A percentile compares a stretch with the other conserved stretches of the same genome.
Evolutionary conservation across 2,888 invertebrate genomes (phyloP).

Genomic region (Fragum sueziense): DNA sequence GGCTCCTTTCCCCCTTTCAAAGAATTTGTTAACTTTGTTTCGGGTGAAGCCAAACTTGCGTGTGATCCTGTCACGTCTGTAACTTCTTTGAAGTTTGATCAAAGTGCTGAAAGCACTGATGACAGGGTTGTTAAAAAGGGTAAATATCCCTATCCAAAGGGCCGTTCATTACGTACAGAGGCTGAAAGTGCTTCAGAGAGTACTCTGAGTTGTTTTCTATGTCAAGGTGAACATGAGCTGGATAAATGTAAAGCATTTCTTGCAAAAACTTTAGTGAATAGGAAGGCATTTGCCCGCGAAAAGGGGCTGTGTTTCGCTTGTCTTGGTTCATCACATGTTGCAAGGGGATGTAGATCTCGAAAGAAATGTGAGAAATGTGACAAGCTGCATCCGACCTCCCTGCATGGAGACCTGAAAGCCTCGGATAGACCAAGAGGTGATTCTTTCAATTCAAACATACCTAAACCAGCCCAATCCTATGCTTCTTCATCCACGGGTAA

Average conservation of each 20-base stretch:
- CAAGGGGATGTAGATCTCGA: conserved; percentile 49
- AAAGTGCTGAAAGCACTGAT: not conserved
- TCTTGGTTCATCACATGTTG: conserved; percentile 51
- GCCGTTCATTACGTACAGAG: conserved; percentile 17
- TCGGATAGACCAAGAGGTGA: not conserved
- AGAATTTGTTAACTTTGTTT: conserved; percentile 40
- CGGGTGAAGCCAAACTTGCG: conserved; percentile 44
- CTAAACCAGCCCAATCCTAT: not conserved
- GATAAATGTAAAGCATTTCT: conserved; percentile 40
- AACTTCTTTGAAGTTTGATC: conserved; percentile 8
- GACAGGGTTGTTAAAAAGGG: not conserved
- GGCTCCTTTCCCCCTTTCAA: conserved; percentile 35
- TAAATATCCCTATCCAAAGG: not conserved
- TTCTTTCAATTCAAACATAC: no score
- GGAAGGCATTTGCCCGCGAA: conserved; percentile 44
- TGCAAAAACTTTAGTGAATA: conserved; percentile 25
- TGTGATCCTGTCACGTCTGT: conserved; percentile 58
- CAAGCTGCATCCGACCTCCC: conserved; percentile 54
- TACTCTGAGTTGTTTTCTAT: conserved; percentile 23
- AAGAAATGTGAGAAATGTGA: conserved; percentile 46
- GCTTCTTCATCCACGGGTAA: not conserved
- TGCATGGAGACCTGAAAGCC: conserved; percentile 41
- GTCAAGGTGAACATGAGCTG: conserved; percentile 37
- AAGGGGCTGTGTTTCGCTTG: conserved; percentile 63
- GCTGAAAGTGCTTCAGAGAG: not conserved